A percentile compares a stretch with the other conserved stretches of the same genome.
Evolutionary conservation across 2,113 vertebrate genomes (phyloP).

Genomic region (Choloepus hoffmanni): DNA sequence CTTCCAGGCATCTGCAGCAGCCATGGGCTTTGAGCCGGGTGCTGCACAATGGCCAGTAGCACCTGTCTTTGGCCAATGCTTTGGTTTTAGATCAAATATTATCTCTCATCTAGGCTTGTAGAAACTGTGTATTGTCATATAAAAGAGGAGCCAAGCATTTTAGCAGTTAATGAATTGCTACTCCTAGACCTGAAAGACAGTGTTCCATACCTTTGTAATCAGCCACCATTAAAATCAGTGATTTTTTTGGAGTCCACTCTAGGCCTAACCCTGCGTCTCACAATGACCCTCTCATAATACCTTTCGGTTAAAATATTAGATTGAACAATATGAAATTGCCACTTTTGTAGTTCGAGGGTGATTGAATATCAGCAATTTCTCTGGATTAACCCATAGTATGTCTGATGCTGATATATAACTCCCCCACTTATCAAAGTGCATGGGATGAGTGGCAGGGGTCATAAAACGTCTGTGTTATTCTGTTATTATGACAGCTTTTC

Average conservation of each 20-base stretch:
- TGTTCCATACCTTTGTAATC: background rate
- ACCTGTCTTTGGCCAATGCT: background rate
- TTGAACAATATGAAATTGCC: background rate
- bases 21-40: background rate
- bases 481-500: background rate
- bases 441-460: background rate
- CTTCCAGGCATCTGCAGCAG: background rate
- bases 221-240: background rate
- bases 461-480: background rate
- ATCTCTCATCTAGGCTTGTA: background rate
- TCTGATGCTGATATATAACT: background rate
- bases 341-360: background rate
- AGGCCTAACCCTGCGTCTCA: background rate
- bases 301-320: conserved; percentile 1
- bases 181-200: background rate
- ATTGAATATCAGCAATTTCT: background rate
- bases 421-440: background rate
- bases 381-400: background rate
- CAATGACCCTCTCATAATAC: background rate
- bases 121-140: background rate
- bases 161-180: background rate
- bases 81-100: background rate
- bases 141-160: background rate
- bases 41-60: background rate
- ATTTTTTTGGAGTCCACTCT: background rate